These are phyloP conservation scores for Aproaerema taeniolella DNA, from an alignment of 2,888 invertebrate genomes.

Conservation along the genomic window DNA sequence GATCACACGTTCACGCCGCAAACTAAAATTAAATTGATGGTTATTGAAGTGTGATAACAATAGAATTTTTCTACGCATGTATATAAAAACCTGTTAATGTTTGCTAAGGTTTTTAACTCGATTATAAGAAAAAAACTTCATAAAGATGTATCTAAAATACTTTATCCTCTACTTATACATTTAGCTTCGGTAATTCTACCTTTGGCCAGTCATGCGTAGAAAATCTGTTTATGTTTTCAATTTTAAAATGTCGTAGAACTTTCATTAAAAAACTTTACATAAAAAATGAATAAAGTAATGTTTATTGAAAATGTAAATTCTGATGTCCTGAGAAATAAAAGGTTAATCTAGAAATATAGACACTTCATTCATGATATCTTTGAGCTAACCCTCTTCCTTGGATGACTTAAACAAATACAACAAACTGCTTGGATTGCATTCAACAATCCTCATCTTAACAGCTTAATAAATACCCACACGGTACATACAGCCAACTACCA, in stretches of 20 bases:
- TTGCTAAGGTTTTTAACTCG: conserved; percentile 1
- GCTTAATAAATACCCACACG: no score
- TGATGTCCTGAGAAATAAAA: no score
- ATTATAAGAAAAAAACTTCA: background rate
- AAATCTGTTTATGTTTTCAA: conserved; percentile 1
- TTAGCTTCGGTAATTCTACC: conserved; percentile 4
- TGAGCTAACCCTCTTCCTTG: no score
- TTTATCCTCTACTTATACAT: conserved; percentile 3
- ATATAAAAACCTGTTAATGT: conserved; percentile 5
- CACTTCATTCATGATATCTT: no score
- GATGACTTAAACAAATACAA: no score
- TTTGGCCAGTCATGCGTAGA: conserved; percentile 3
- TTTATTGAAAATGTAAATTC: no score
- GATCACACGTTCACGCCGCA: background rate
- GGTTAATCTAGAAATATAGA: no score
- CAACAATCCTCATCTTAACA: no score
- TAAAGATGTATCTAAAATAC: background rate
- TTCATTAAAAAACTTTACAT: background rate
- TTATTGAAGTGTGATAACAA: conserved; percentile 9
- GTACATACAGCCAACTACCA: no score
- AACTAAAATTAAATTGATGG: no score
- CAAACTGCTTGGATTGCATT: no score
- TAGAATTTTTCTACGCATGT: background rate
- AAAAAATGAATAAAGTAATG: no score
- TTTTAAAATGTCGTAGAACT: background rate